Percentiles rank a stretch among this genome's conserved stretches.
phyloP scores from a whole-genome alignment of 2,113 vertebrate species.

The Callopanchax toddi region DNA sequence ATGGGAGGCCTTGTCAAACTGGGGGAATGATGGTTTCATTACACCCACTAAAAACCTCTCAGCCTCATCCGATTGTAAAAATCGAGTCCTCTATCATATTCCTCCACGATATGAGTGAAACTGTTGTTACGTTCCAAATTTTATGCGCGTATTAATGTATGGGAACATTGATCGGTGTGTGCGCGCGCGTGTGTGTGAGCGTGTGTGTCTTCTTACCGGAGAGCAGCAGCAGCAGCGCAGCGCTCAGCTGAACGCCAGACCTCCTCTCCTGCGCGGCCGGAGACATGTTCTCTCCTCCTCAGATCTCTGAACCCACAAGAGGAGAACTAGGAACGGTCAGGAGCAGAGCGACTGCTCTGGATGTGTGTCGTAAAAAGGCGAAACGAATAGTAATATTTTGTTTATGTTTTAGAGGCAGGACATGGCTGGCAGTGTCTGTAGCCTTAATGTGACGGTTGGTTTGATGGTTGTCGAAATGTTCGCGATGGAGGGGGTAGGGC shows the following conservation, averaged over 20 bases:
- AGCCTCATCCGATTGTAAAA: too few relatives aligned
- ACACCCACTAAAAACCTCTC: not conserved
- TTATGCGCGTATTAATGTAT: constrained; percentile 23
- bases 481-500: constrained; percentile 27
- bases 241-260: constrained; percentile 52
- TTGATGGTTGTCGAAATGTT: constrained; percentile 62
- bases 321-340: not conserved
- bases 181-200: not conserved
- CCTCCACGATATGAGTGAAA: not conserved
- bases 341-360: too few relatives aligned
- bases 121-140: not conserved
- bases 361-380: too few relatives aligned
- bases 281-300: constrained; percentile 50
- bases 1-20: not conserved
- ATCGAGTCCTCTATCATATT: too few relatives aligned
- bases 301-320: not conserved
- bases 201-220: constrained; percentile 61
- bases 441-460: constrained; percentile 65
- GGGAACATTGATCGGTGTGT: constrained; percentile 10
- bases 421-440: constrained; percentile 80
- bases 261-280: constrained; percentile 48
- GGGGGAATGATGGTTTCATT: constrained; percentile 1
- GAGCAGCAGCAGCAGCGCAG: constrained; percentile 58
- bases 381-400: too few relatives aligned
- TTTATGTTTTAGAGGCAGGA: constrained; percentile 69